Conservation (phyloP, 2,113 vertebrate genomes). For the Corythoichthys haematopterus region DNA sequence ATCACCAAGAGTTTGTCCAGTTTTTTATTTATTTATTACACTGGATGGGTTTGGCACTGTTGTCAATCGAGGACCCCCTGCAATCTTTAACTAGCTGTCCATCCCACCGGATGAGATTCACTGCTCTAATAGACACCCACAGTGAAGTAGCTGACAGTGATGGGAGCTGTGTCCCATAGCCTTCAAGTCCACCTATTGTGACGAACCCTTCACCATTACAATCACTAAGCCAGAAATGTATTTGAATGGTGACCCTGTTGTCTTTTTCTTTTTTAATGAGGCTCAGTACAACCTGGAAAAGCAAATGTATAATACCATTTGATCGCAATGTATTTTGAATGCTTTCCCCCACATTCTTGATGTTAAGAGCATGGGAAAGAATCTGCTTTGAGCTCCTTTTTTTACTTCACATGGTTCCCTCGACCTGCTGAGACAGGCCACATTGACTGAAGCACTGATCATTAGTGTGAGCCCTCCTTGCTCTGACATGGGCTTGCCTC, state of each 20-base stretch:
- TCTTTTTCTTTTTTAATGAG: conserved; percentile 48
- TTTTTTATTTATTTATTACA: no score
- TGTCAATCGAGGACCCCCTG: background rate
- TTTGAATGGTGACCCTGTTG: conserved; percentile 34
- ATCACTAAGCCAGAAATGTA: conserved; percentile 11
- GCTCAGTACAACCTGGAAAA: conserved; percentile 32
- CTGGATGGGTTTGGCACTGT: background rate
- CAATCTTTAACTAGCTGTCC: background rate
- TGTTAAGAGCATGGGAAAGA: conserved; percentile 10
- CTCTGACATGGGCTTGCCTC: conserved; percentile 30
- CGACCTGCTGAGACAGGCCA: conserved; percentile 47
- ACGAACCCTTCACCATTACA: background rate
- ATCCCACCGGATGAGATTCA: background rate
- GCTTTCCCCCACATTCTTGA: background rate
- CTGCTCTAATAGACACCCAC: conserved; percentile 2
- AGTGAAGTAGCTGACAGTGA: conserved; percentile 18
- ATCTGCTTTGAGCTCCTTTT: conserved; percentile 26
- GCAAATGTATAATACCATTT: no score
- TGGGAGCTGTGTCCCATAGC: conserved; percentile 25
- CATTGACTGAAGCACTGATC: conserved; percentile 53
- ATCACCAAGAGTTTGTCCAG: no score
- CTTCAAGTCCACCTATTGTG: conserved; percentile 9
- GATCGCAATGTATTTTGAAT: no score
- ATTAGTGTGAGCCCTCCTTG: conserved; percentile 51
- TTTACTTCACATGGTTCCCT: conserved; percentile 49